A percentile compares a stretch with the other conserved stretches of the same genome.
Evolutionary conservation across 2,888 invertebrate genomes (phyloP).

Genomic region (Acrobeloides nanus): DNA sequence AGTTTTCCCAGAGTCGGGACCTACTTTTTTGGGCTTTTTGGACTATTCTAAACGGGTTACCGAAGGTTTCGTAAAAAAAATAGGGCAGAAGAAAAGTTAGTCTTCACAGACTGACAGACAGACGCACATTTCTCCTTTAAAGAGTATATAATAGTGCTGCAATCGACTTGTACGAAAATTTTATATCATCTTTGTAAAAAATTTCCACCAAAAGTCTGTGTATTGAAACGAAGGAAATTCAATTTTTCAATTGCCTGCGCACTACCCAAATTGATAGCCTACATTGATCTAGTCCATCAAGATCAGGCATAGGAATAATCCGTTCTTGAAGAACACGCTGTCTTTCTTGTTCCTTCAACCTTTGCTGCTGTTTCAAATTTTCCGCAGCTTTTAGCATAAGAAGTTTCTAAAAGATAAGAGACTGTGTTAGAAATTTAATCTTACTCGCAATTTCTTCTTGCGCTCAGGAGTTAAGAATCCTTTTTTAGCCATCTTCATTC

Average conservation of each 20-base stretch:
- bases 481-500: slow-evolving; percentile 94
- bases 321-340: slow-evolving; percentile 89
- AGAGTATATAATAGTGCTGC: no score
- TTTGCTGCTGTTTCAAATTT: slow-evolving; percentile 97
- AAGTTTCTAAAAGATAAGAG: slow-evolving; percentile 68
- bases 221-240: background rate
- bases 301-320: slow-evolving; percentile 80
- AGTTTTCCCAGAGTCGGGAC: no score
- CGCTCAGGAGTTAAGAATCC: slow-evolving; percentile 99
- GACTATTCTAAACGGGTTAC: no score
- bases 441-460: slow-evolving; percentile 98
- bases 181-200: no score
- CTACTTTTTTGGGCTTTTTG: no score
- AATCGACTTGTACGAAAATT: no score
- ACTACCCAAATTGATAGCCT: slow-evolving; percentile 61
- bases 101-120: no score
- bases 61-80: no score
- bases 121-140: no score
- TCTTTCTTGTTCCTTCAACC: slow-evolving; percentile 93
- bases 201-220: no score
- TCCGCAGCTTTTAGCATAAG: slow-evolving; percentile 99
- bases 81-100: no score
- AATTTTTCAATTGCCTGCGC: background rate
- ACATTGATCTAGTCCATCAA: slow-evolving; percentile 68
- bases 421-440: slow-evolving; percentile 44